Conservation (phyloP, 2,113 vertebrate genomes). For the Clarias gariepinus region DNA sequence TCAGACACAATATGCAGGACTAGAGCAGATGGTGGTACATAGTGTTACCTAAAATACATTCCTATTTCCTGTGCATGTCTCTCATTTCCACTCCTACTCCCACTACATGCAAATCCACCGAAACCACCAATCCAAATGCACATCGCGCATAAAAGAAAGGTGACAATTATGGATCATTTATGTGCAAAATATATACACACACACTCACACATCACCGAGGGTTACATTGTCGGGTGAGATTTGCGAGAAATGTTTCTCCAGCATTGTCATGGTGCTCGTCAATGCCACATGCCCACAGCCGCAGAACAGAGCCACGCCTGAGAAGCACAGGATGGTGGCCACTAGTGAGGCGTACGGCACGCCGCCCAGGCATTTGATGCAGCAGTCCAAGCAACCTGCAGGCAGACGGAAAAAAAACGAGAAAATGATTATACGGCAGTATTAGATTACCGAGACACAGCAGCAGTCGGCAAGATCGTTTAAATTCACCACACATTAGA, state of each 20-base stretch:
- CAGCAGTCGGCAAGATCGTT: not conserved
- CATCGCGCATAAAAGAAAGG: not conserved
- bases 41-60: constrained; percentile 14
- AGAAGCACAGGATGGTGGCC: constrained; percentile 98
- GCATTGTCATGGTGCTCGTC: constrained; percentile 87
- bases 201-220: constrained; percentile 89
- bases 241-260: constrained; percentile 91
- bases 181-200: not conserved
- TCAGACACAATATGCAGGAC: not conserved
- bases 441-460: not conserved
- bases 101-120: not conserved
- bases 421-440: not conserved
- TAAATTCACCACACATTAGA: not conserved
- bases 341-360: constrained; percentile 97
- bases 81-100: not conserved
- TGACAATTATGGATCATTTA: no score
- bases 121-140: not conserved
- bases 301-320: constrained; percentile 93
- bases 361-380: constrained; percentile 98
- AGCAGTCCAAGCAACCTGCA: constrained; percentile 98
- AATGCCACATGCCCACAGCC: constrained; percentile 95
- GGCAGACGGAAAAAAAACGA: constrained; percentile 58
- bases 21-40: constrained; percentile 3
- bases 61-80: not conserved
- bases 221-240: constrained; percentile 85